Evolutionary conservation across 2,888 invertebrate species (phyloP).

Genomic region (Tipula lateralis): DNA sequence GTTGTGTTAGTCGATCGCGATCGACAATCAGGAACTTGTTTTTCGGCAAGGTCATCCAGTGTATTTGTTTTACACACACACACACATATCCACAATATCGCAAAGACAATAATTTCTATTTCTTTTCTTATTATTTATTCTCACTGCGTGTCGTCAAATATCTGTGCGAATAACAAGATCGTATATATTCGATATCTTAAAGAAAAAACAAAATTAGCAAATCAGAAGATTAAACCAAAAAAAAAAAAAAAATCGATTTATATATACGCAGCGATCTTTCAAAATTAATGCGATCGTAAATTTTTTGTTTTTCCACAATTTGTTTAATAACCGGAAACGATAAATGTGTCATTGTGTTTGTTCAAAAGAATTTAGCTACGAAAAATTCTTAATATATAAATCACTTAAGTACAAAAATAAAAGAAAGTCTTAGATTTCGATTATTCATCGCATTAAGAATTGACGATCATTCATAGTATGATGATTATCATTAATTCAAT

Average conservation of each 20-base stretch:
- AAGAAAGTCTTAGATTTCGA: neutral
- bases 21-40: conserved; percentile 26
- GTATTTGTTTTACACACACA: neutral
- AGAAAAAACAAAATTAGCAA: neutral
- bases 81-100: no score
- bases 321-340: conserved; percentile 1
- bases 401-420: neutral
- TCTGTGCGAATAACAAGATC: neutral
- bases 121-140: neutral
- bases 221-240: neutral
- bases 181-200: neutral
- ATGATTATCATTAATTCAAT: conserved; percentile 11
- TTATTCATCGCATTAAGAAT: neutral
- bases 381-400: neutral
- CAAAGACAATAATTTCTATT: no score
- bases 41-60: conserved; percentile 28
- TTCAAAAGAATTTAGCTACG: neutral
- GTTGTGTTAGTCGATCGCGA: neutral
- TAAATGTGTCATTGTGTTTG: neutral
- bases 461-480: neutral
- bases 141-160: neutral
- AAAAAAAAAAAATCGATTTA: neutral
- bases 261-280: neutral
- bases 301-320: neutral
- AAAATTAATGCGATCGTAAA: neutral